Evolutionary conservation across 2,113 vertebrate genomes (phyloP).

Genomic region (Phylloscopus trochilus): DNA sequence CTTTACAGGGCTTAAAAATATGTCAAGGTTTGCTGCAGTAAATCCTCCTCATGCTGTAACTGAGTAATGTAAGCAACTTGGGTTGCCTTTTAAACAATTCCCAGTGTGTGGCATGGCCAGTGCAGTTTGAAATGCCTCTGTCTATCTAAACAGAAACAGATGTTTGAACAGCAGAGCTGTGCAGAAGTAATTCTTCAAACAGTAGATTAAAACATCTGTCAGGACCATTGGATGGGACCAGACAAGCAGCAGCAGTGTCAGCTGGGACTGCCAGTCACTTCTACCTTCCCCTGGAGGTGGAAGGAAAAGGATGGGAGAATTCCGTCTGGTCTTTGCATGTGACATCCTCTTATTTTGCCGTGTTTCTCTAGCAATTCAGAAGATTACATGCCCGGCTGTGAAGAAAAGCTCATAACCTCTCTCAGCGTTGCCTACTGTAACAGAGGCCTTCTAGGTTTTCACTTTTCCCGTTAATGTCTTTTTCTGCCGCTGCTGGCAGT

Average conservation of each 20-base stretch:
- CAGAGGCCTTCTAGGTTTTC: not conserved
- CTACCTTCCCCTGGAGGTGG: not conserved
- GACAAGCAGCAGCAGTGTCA: conserved; percentile 46
- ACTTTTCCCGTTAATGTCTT: not conserved
- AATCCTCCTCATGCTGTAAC: conserved; percentile 58
- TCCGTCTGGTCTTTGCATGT: rapidly evolving
- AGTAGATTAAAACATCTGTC: conserved; percentile 80
- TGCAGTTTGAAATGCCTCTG: conserved; percentile 66
- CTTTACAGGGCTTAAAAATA: conserved; percentile 65
- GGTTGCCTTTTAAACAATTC: conserved; percentile 67
- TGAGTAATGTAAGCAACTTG: conserved; percentile 66
- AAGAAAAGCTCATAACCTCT: not conserved
- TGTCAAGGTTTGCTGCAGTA: conserved; percentile 60
- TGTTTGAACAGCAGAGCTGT: conserved; percentile 64
- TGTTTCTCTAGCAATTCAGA: not conserved
- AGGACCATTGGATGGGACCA: conserved; percentile 47
- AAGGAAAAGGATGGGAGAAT: not conserved
- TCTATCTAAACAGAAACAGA: conserved; percentile 80
- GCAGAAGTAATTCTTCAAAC: conserved; percentile 73
- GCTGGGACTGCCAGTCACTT: conserved; percentile 70
- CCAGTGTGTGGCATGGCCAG: conserved; percentile 70
- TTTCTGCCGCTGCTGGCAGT: not conserved
- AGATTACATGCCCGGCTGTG: not conserved
- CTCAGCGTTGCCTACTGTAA: not conserved
- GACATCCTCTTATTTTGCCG: not conserved